Percentiles rank a stretch among this genome's conserved stretches.
Conservation (phyloP, 1,140 invertebrate species). For the Cyrtorhinus lividipennis region DNA sequence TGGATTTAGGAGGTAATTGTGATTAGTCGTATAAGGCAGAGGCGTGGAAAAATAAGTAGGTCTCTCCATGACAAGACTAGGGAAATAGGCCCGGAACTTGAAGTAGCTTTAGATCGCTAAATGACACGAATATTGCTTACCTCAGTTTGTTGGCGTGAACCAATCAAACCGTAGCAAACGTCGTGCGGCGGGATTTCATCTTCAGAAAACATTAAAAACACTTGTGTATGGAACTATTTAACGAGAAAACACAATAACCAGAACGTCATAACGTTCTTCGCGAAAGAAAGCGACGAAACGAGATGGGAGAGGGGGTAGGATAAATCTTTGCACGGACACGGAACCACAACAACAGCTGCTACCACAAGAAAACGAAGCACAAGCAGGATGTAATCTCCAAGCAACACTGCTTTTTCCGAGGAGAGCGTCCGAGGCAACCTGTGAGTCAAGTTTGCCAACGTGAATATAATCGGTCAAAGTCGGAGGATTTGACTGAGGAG, state of each 20-base stretch:
- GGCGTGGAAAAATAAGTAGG: not conserved
- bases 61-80: not conserved
- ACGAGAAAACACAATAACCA: not conserved
- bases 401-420: not conserved
- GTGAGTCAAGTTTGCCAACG: too few relatives aligned
- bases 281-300: not conserved
- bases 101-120: not conserved
- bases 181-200: not conserved
- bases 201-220: not conserved
- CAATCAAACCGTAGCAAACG: not conserved
- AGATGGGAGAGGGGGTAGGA: not conserved
- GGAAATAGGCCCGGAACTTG: not conserved
- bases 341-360: not conserved
- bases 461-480: too few relatives aligned
- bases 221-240: not conserved
- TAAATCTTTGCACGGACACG: not conserved
- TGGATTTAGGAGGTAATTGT: too few relatives aligned
- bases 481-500: too few relatives aligned
- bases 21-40: not conserved
- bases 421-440: too few relatives aligned
- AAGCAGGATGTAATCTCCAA: not conserved
- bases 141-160: constrained; percentile 6
- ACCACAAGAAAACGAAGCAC: not conserved
- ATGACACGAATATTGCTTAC: not conserved
- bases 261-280: not conserved